These are phyloP conservation scores for Notechis scutatus DNA, from an alignment of 2,113 vertebrate genomes.

Conservation along the genomic window DNA sequence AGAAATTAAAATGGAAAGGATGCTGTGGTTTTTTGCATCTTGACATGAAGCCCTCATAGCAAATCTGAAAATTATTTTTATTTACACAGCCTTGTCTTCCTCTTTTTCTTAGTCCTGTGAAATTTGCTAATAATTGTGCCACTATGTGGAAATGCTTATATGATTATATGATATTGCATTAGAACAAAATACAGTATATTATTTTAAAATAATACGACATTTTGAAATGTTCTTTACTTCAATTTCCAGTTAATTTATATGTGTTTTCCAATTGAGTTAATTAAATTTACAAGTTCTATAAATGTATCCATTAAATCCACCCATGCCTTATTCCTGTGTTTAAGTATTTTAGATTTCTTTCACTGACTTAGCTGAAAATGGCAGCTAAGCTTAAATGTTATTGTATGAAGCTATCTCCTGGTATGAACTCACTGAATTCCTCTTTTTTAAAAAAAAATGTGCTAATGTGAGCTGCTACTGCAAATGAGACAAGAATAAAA, in stretches of 20 bases:
- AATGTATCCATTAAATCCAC: constrained; percentile 29
- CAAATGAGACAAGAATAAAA: constrained; percentile 64
- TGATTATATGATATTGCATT: background rate
- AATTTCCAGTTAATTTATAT: constrained; percentile 25
- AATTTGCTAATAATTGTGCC: background rate
- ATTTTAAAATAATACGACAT: background rate
- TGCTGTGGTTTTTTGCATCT: background rate
- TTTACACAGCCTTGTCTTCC: background rate
- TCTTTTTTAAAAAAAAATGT: constrained; percentile 37
- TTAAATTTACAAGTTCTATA: constrained; percentile 29
- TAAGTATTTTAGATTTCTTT: constrained; percentile 38
- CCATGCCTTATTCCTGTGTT: constrained; percentile 26
- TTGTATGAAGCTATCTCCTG: constrained; percentile 68
- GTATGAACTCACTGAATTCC: constrained; percentile 69
- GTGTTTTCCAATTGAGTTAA: constrained; percentile 20
- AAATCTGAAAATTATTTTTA: background rate
- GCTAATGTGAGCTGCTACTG: constrained; percentile 61
- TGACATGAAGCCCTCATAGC: background rate
- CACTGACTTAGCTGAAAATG: constrained; percentile 67
- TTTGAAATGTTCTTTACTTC: background rate
- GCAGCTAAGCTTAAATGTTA: constrained; percentile 64
- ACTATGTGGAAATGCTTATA: background rate
- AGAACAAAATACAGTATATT: background rate
- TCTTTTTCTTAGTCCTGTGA: background rate
- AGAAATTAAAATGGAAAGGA: background rate